Evolutionary conservation across 92 coral and sea anemone genomes (phyloP).

Genomic region (Heliopora coerulea): DNA sequence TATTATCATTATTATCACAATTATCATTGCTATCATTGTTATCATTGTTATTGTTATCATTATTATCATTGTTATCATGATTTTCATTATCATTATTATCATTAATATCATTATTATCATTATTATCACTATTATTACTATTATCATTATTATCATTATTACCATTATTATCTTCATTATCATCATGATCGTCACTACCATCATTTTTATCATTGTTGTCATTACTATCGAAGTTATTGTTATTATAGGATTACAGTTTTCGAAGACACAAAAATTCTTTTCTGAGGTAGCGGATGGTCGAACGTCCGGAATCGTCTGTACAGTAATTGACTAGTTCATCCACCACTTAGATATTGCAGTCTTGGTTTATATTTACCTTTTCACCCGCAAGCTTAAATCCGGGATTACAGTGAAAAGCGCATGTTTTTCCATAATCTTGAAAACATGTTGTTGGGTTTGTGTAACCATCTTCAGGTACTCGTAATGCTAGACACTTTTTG

Average conservation of each 20-base stretch:
- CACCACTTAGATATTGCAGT: too few relatives aligned
- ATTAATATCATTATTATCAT: neutral
- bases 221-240: too few relatives aligned
- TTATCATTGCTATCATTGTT: neutral
- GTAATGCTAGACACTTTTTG: slow-evolving; percentile 57
- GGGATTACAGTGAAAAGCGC: slow-evolving; percentile 65
- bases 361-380: slow-evolving; percentile 35
- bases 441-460: slow-evolving; percentile 67
- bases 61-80: neutral
- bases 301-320: too few relatives aligned
- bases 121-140: neutral
- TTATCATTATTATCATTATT: too few relatives aligned
- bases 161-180: too few relatives aligned
- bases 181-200: too few relatives aligned
- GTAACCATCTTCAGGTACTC: slow-evolving; percentile 59
- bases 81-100: neutral
- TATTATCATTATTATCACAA: too few relatives aligned
- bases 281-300: too few relatives aligned
- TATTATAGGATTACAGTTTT: too few relatives aligned
- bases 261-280: too few relatives aligned
- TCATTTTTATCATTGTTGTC: too few relatives aligned
- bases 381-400: slow-evolving; percentile 69
- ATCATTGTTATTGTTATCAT: neutral
- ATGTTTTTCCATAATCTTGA: slow-evolving; percentile 64
- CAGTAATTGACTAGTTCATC: too few relatives aligned